phyloP scores from a whole-genome alignment of 2,797 vertebrate species.

The Ataeniobius toweri region DNA sequence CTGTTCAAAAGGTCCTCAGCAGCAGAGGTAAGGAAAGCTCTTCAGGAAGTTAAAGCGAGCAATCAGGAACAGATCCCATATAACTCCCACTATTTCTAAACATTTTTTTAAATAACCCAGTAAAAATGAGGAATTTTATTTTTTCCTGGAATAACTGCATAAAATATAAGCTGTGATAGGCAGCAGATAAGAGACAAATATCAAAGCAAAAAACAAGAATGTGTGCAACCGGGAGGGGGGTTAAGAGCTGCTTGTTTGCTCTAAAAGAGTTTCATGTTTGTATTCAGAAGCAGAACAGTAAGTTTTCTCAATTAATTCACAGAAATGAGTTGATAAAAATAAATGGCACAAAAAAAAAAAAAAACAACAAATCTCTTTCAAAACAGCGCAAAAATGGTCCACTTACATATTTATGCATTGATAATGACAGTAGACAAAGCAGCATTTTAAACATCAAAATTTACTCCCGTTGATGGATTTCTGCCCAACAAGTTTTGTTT shows the following conservation, averaged over 20 bases:
- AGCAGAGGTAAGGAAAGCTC: constrained; percentile 55
- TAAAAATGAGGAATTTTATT: constrained; percentile 69
- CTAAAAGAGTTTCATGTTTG: constrained; percentile 42
- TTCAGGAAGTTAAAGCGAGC: constrained; percentile 36
- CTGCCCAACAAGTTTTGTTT: background rate
- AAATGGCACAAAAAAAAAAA: constrained; percentile 13
- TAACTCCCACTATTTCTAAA: constrained; percentile 73
- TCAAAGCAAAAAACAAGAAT: constrained; percentile 14
- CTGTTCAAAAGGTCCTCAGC: constrained; percentile 63
- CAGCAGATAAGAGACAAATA: constrained; percentile 22
- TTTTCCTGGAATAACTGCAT: constrained; percentile 45
- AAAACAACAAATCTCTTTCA: constrained; percentile 9
- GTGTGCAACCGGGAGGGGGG: background rate
- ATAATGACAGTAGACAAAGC: constrained; percentile 9
- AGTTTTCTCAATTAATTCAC: constrained; percentile 11
- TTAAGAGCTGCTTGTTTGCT: constrained; percentile 21
- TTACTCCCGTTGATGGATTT: background rate
- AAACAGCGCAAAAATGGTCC: constrained; percentile 7
- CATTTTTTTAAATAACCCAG: constrained; percentile 80
- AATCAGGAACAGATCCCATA: constrained; percentile 29
- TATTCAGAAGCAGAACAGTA: constrained; percentile 20
- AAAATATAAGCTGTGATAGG: constrained; percentile 21
- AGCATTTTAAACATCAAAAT: constrained; percentile 22
- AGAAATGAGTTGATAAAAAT: background rate
- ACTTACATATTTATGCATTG: constrained; percentile 20